Evolutionary conservation across 2,888 invertebrate species (phyloP), one percentile per base, ranked within the genome.

Genomic region (Stenodera caucasica): DNA sequence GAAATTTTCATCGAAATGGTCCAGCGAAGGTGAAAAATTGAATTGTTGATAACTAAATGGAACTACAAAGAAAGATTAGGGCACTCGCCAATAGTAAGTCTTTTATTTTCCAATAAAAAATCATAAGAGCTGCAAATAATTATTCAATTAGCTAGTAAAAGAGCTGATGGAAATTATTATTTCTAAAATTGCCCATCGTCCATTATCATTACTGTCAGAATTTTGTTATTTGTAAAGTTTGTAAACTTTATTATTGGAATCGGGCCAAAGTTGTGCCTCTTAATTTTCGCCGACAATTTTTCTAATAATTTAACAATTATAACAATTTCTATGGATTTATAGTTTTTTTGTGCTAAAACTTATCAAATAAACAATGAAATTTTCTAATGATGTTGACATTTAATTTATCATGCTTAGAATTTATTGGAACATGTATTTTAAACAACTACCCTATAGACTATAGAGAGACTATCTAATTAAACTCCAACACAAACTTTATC

Each of bases 61-160:
- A 55, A 18, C 29, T 55, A n/a, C 55, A 55, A 55, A 11, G 55
- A 29, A 55, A 49, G 40, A 55, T 55, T 21, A 23, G 45, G 30
- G 45, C 29, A 1, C n/a, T 55, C 26, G 55, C 55, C 55, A 55
- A 55, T 15, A 55, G 55, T 55, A 55, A 55, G 55, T 55, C 11
- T 1, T 18, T 23, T 4, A 37, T 5, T 8, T 35, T 2, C 35
- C 12, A 18, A 50, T 12, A 21, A 26, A 6, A 11, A 9, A n/a
- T 49, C 14, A 11, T 49, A 50, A 6, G 12, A n/a, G n/a, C n/a
- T n/a, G n/a, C n/a, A n/a, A n/a, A n/a, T n/a, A n/a, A n/a, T n/a
- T n/a, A n/a, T n/a, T n/a, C n/a, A n/a, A n/a, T n/a, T n/a, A n/a
- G n/a, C n/a, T n/a, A n/a, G n/a, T n/a, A n/a, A n/a, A n/a, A n/a